A percentile compares a stretch with the other conserved stretches of the same genome.
Evolutionary conservation across 23 tunicate species (phyloP).

Genomic region (Oikopleura dioica): DNA sequence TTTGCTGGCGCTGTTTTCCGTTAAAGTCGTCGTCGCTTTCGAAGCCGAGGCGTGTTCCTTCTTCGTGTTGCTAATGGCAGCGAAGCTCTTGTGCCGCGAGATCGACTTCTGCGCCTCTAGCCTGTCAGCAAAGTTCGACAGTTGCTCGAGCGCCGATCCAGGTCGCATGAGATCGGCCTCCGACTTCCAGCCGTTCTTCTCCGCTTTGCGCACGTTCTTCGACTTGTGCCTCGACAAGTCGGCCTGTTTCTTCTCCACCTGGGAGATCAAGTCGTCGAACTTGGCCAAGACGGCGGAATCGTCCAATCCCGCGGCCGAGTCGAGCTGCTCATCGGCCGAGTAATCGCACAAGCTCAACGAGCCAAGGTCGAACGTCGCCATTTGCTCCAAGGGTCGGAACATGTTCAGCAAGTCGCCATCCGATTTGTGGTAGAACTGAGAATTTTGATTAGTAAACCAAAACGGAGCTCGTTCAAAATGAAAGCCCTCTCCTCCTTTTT

Average conservation of each 20-base stretch:
- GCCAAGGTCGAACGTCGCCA: no score
- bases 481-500: no score
- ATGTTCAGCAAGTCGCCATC: neutral
- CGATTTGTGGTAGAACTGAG: neutral
- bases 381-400: neutral
- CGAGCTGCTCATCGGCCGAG: neutral
- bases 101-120: neutral
- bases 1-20: no score
- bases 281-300: neutral
- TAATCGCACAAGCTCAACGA: no score
- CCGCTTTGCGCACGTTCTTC: neutral
- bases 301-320: neutral
- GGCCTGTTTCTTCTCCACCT: conserved; percentile 4
- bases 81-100: neutral
- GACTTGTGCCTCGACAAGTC: neutral
- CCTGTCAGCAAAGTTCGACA: neutral
- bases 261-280: neutral
- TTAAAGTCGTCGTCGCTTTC: no score
- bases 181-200: neutral
- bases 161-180: conserved; percentile 6
- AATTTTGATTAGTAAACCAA: no score
- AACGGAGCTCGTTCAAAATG: no score
- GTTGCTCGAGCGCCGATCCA: conserved; percentile 4
- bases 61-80: neutral
- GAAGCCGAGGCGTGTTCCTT: no score